Percentiles rank a stretch among this genome's conserved stretches.
These are phyloP conservation scores for Anthrax anthrax DNA, from an alignment of 2,888 invertebrate species.

Conservation along the genomic window DNA sequence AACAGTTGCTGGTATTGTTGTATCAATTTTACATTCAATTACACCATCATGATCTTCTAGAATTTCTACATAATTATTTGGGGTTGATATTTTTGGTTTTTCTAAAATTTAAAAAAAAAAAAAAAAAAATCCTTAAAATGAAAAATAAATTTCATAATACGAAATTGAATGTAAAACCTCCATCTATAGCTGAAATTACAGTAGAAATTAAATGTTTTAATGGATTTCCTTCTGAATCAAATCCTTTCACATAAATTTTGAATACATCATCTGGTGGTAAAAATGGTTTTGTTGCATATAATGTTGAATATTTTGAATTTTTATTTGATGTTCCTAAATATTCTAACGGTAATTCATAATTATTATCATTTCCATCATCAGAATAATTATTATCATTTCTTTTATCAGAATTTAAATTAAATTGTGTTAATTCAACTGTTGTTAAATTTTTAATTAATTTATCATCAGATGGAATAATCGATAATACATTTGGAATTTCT, in stretches of 20 bases:
- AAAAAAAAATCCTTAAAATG: too few species aligned
- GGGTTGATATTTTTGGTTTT: constrained; percentile 39
- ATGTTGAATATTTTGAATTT: constrained; percentile 11
- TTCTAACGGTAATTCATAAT: constrained; percentile 12
- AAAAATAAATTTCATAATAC: too few species aligned
- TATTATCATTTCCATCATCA: constrained; percentile 16
- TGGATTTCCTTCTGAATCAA: constrained; percentile 43
- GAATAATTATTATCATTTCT: constrained; percentile 21
- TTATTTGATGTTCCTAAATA: constrained; percentile 11
- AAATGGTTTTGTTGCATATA: constrained; percentile 44
- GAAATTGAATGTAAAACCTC: constrained; percentile 9
- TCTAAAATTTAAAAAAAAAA: constrained; percentile 24
- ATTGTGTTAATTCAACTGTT: constrained; percentile 15
- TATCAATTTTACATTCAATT: constrained; percentile 45
- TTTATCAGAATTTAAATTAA: constrained; percentile 12
- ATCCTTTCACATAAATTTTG: constrained; percentile 50
- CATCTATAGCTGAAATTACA: constrained; percentile 38
- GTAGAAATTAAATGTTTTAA: constrained; percentile 49
- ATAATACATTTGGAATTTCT: constrained; percentile 20
- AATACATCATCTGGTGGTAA: constrained; percentile 50
- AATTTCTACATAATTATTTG: constrained; percentile 24
- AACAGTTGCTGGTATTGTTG: constrained; percentile 42
- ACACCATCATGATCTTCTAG: constrained; percentile 33
- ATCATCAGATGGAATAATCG: constrained; percentile 19
- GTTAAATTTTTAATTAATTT: constrained; percentile 20